Conservation (phyloP, 1,140 invertebrate genomes). For the Conus ventricosus region DNA sequence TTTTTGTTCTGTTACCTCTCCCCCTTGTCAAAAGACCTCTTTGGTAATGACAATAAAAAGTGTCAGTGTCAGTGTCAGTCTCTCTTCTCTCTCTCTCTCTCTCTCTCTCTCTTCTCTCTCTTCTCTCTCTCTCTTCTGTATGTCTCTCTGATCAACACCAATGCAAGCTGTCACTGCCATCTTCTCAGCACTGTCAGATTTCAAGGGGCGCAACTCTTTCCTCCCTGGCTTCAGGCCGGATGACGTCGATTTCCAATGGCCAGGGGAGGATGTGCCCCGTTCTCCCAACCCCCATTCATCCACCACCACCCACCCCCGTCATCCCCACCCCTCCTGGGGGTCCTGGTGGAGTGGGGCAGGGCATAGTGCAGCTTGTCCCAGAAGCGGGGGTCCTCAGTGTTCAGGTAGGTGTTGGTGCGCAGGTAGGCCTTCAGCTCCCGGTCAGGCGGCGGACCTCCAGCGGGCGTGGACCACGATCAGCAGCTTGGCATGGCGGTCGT, state of each 20-base stretch:
- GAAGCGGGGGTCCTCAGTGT: constrained; percentile 84
- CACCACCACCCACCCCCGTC: too few relatives aligned
- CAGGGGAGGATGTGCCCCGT: background rate
- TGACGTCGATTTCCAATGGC: background rate
- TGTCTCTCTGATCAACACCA: too few relatives aligned
- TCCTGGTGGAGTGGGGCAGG: constrained; percentile 78
- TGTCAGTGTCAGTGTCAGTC: too few relatives aligned
- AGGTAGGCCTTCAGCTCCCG: constrained; percentile 79
- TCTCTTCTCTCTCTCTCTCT: too few relatives aligned
- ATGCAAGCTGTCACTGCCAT: background rate
- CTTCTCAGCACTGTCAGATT: background rate
- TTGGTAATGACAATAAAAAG: too few relatives aligned
- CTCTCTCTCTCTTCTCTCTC: too few relatives aligned
- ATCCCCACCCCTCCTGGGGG: too few relatives aligned
- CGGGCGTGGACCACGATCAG: constrained; percentile 92
- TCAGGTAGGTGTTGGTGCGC: constrained; percentile 80
- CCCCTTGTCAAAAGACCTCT: too few relatives aligned
- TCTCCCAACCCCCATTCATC: background rate
- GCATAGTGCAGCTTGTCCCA: constrained; percentile 95
- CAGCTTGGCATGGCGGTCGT: constrained; percentile 86
- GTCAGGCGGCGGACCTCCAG: constrained; percentile 79
- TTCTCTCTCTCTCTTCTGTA: too few relatives aligned
- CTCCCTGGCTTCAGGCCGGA: background rate
- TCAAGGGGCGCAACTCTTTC: background rate
- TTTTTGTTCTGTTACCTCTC: too few relatives aligned